Evolutionary conservation across 2,888 invertebrate genomes (phyloP).

Genomic region (Diplazon laetatorius): DNA sequence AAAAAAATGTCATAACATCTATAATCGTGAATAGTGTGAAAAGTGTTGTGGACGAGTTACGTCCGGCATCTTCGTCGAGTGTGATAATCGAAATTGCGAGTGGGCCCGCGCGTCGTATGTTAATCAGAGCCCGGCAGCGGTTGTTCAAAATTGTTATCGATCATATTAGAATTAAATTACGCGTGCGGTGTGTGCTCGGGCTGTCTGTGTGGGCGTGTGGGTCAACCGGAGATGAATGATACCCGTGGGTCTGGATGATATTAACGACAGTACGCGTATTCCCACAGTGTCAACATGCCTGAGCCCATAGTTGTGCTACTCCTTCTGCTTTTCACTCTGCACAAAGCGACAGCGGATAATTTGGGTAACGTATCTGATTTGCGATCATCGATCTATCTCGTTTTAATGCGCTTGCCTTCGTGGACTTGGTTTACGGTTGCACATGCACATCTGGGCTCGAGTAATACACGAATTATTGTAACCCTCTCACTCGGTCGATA

Average conservation of each 20-base stretch:
- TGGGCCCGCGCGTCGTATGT: neutral
- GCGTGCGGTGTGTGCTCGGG: slow-evolving; percentile 19
- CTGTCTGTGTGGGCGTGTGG: slow-evolving; percentile 6
- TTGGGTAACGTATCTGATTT: slow-evolving; percentile 72
- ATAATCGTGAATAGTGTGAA: no score
- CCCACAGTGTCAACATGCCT: slow-evolving; percentile 69
- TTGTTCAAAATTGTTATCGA: slow-evolving; percentile 41
- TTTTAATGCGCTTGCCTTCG: neutral
- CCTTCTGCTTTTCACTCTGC: slow-evolving; percentile 67
- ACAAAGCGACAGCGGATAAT: slow-evolving; percentile 70
- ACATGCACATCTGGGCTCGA: slow-evolving; percentile 8
- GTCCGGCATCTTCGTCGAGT: neutral
- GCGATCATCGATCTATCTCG: slow-evolving; percentile 2
- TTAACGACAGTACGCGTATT: slow-evolving; percentile 58
- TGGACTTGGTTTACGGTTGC: neutral
- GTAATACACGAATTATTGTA: neutral
- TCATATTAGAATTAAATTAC: slow-evolving; percentile 44
- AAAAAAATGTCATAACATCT: no score
- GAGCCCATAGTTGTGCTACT: slow-evolving; percentile 64
- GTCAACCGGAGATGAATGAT: slow-evolving; percentile 61
- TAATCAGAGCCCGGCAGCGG: neutral
- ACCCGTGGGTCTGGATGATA: slow-evolving; percentile 66
- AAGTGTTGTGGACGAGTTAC: slow-evolving; percentile 6
- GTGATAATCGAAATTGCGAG: neutral
- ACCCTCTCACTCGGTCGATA: neutral